phyloP scores from a whole-genome alignment of 2,888 invertebrate genomes.

The Prosapia bicincta region DNA sequence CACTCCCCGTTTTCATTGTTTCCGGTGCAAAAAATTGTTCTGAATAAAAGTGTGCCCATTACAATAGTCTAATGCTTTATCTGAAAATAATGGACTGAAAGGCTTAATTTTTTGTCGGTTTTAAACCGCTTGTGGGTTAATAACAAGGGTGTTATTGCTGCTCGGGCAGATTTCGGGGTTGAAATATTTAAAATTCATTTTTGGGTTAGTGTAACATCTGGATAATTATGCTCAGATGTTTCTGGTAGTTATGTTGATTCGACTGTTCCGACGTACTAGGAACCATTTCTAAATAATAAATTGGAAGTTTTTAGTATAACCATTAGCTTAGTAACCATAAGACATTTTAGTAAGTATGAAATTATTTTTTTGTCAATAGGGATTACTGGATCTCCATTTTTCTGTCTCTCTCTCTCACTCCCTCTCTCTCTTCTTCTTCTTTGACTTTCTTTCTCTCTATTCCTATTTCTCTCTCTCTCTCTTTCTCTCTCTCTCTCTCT shows the following conservation, averaged over 20 bases:
- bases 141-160: neutral
- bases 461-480: too few species aligned
- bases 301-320: too few species aligned
- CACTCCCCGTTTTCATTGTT: neutral
- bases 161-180: neutral
- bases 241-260: too few species aligned
- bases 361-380: too few species aligned
- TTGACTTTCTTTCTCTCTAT: too few species aligned
- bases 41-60: neutral
- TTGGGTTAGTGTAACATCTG: neutral
- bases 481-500: constrained; percentile 27
- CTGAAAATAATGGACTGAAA: neutral
- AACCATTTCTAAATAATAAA: too few species aligned
- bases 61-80: neutral
- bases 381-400: too few species aligned
- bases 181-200: neutral
- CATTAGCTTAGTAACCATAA: too few species aligned
- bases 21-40: neutral
- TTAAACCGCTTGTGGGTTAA: neutral
- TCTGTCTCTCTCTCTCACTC: too few species aligned
- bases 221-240: too few species aligned
- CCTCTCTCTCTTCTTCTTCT: constrained; percentile 13
- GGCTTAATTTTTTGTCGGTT: neutral
- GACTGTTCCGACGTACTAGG: too few species aligned
- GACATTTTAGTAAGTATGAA: too few species aligned